phyloP scores from a whole-genome alignment of 2,797 vertebrate genomes.

The Chloroceryle amazona region DNA sequence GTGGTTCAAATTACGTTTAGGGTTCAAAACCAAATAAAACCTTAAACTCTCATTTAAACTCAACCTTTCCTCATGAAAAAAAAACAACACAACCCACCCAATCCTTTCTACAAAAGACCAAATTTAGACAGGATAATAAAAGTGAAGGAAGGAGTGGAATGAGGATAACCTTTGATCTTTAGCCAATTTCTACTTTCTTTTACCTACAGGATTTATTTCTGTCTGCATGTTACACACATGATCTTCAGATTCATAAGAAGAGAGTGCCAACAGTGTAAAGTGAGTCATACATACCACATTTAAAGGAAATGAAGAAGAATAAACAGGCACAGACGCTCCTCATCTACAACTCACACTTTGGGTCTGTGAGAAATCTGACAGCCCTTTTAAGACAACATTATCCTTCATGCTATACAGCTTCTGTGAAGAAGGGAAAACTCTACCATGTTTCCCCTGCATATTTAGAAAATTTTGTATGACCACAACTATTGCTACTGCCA shows the following conservation, averaged over 20 bases:
- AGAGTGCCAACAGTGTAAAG: slow-evolving; percentile 16
- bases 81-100: background rate
- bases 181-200: slow-evolving; percentile 79
- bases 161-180: slow-evolving; percentile 81
- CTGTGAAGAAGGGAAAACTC: background rate
- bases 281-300: background rate
- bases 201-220: slow-evolving; percentile 80
- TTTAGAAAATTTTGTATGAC: background rate
- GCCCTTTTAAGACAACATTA: slow-evolving; percentile 12
- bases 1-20: slow-evolving; percentile 48
- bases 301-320: slow-evolving; percentile 61
- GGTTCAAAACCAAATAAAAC: slow-evolving; percentile 60
- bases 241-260: slow-evolving; percentile 41
- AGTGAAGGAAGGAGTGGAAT: slow-evolving; percentile 74
- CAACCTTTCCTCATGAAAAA: slow-evolving; percentile 41
- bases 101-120: slow-evolving; percentile 61
- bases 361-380: slow-evolving; percentile 6
- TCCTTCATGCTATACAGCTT: background rate
- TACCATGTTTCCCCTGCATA: background rate
- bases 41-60: slow-evolving; percentile 68
- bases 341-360: background rate
- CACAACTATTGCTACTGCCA: background rate
- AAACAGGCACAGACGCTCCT: background rate
- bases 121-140: slow-evolving; percentile 82
- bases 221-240: slow-evolving; percentile 67